Evolutionary conservation across 2,888 invertebrate genomes (phyloP).

Genomic region (Leuctra nigra): DNA sequence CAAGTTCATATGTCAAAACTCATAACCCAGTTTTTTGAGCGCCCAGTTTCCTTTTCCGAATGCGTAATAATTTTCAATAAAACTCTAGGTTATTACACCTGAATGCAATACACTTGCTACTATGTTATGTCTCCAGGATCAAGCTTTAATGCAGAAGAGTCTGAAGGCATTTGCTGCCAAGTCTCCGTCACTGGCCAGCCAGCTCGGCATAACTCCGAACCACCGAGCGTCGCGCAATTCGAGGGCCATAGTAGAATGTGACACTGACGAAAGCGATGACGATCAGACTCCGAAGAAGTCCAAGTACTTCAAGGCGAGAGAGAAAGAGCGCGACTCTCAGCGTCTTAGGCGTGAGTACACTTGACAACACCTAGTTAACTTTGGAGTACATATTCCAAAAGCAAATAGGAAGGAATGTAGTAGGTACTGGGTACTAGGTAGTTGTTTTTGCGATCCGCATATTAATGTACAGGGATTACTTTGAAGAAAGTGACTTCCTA

Average conservation of each 20-base stretch:
- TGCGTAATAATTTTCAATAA: not conserved
- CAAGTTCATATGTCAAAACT: too few relatives aligned
- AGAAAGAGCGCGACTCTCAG: slow-evolving; percentile 43
- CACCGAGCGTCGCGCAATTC: slow-evolving; percentile 24
- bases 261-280: slow-evolving; percentile 50
- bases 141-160: slow-evolving; percentile 57
- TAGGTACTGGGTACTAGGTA: too few relatives aligned
- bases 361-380: too few relatives aligned
- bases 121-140: slow-evolving; percentile 43
- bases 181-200: slow-evolving; percentile 51
- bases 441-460: too few relatives aligned
- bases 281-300: slow-evolving; percentile 42
- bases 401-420: too few relatives aligned
- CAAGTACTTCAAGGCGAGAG: slow-evolving; percentile 45
- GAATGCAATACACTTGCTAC: not conserved
- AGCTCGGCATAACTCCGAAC: slow-evolving; percentile 46
- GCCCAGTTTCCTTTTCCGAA: not conserved
- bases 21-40: not conserved
- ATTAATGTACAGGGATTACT: too few relatives aligned
- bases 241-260: slow-evolving; percentile 36
- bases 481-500: too few relatives aligned
- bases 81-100: not conserved
- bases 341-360: slow-evolving; percentile 36
- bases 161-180: slow-evolving; percentile 56
- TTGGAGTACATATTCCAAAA: too few relatives aligned